Evolutionary conservation across 2,797 vertebrate species (phyloP), one percentile per base, ranked within the genome.

Genomic region (Neostethus bicornis): DNA sequence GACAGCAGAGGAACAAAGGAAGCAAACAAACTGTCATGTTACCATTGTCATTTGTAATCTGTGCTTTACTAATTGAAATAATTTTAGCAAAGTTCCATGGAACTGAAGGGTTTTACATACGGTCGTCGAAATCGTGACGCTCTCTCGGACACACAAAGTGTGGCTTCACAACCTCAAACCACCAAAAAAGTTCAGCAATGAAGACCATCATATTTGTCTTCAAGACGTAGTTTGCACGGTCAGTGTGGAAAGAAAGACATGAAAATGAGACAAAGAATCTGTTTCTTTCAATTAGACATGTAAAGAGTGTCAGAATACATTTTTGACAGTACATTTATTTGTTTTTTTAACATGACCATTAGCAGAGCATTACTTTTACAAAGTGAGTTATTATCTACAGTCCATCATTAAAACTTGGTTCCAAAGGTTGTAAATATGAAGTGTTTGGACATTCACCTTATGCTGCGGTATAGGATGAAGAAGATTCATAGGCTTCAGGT

Each of bases 131-230:
- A 66, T 97, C 95, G 67, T 96, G 95, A 28, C 92, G 71, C 53
- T 96, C 95, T 69, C 94, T 91, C 35, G 96, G 96, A 21, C 97
- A 95, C 0, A 99, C 96, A 10, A 98, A 98, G 42, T 96, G 95
- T 5, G 97, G 96, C 67, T 93, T 96, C 70, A 97, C 94, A 1
- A 89, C 93, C 80, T 98, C 97, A 83, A 98, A 97, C 95, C 96
- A 96, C 97, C 97, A 98, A 82, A 98, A 99, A 32, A 99, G 93
- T 51, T 99, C 96, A 2, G 97, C 96, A 21, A 99, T 92, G 56
- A 96, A 98, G 26, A 94, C 95, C 95, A 96, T 96, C 1, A 98
- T 47, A 0, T 99, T 99, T 5, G 91, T 93, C 96, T 99, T 71
- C 7, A 42, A 70, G 57, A 25, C 50, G 75, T 0, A 41, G 2